These are phyloP conservation scores for Andrena chrysosceles DNA, from an alignment of 2,888 invertebrate species.

Conservation along the genomic window DNA sequence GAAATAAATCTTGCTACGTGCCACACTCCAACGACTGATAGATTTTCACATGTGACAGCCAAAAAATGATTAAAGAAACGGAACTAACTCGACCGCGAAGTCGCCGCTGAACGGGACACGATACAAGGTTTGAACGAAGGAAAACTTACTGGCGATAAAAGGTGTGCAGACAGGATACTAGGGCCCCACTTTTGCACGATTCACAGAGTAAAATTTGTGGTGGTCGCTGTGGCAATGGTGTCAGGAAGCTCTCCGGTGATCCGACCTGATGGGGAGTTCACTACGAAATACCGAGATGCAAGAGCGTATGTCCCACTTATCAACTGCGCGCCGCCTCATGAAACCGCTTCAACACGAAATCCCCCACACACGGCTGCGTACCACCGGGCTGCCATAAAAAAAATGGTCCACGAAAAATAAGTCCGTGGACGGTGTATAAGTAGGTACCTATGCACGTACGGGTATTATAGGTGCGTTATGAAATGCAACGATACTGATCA, in stretches of 20 bases:
- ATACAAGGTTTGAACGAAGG: too few species aligned
- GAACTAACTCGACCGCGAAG: too few species aligned
- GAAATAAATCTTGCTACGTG: too few species aligned
- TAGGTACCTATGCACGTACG: not conserved
- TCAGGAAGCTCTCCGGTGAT: slow-evolving; percentile 24
- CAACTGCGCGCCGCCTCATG: slow-evolving; percentile 74
- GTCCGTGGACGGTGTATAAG: not conserved
- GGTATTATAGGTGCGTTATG: not conserved
- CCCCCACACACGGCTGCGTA: slow-evolving; percentile 48
- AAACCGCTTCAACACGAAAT: slow-evolving; percentile 68
- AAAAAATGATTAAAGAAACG: too few species aligned
- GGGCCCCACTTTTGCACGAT: not conserved
- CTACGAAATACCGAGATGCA: slow-evolving; percentile 82
- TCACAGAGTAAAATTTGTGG: not conserved
- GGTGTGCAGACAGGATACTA: not conserved
- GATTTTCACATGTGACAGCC: too few species aligned
- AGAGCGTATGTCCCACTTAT: slow-evolving; percentile 83
- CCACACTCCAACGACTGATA: too few species aligned
- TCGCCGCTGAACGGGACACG: too few species aligned
- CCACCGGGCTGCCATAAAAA: slow-evolving; percentile 38
- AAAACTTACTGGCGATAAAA: not conserved
- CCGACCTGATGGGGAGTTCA: slow-evolving; percentile 79
- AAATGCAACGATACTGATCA: not conserved
- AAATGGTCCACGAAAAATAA: slow-evolving; percentile 6
- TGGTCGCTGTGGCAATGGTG: not conserved